phyloP scores from a whole-genome alignment of 2,888 invertebrate species.

The Hofmannophila pseudospretella region DNA sequence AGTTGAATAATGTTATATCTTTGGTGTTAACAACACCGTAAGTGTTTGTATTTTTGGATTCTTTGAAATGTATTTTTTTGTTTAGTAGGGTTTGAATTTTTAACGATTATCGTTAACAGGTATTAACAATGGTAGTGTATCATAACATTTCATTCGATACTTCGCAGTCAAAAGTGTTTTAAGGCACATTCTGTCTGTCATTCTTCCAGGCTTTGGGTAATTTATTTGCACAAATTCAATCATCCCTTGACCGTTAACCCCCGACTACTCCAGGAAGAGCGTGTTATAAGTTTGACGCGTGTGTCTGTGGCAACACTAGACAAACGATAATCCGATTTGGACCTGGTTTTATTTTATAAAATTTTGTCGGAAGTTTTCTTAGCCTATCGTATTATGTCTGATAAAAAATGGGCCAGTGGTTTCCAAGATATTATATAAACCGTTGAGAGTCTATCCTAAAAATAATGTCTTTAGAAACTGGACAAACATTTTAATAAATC shows the following conservation, averaged over 20 bases:
- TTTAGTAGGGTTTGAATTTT: neutral
- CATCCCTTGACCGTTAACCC: too few relatives aligned
- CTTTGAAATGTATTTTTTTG: neutral
- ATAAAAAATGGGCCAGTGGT: too few relatives aligned
- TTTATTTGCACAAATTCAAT: too few relatives aligned
- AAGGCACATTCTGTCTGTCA: neutral
- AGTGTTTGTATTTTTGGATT: neutral
- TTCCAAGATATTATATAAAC: too few relatives aligned
- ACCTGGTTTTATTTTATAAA: too few relatives aligned
- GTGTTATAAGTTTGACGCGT: too few relatives aligned
- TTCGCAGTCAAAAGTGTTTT: neutral
- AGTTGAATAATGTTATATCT: neutral
- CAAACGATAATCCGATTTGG: too few relatives aligned
- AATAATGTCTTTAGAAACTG: slow-evolving; percentile 3
- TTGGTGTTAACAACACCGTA: neutral
- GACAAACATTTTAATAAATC: slow-evolving; percentile 17
- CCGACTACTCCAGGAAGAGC: too few relatives aligned
- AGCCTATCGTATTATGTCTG: too few relatives aligned
- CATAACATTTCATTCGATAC: neutral
- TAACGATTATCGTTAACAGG: neutral
- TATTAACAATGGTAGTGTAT: slow-evolving; percentile 1
- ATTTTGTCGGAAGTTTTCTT: too few relatives aligned
- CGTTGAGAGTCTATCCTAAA: slow-evolving; percentile 1
- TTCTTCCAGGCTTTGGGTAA: neutral
- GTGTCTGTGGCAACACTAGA: too few relatives aligned